Conservation (phyloP, 2,113 vertebrate species). For the Pimephales promelas region DNA sequence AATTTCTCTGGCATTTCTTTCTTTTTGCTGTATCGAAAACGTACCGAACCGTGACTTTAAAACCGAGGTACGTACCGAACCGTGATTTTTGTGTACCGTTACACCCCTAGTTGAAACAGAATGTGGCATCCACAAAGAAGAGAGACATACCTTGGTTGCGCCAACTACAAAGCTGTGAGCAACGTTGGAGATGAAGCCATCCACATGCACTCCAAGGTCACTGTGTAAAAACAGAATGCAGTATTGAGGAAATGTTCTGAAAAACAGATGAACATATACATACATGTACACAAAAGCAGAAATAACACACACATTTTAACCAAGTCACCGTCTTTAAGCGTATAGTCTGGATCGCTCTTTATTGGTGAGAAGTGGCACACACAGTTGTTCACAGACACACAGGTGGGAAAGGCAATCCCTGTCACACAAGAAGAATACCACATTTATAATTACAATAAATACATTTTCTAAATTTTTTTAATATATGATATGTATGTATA, state of each 20-base stretch:
- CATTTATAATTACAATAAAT: too few relatives aligned
- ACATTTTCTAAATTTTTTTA: too few relatives aligned
- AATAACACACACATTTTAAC: slow-evolving; percentile 88
- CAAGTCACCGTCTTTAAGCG: slow-evolving; percentile 91
- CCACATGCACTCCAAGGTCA: slow-evolving; percentile 92
- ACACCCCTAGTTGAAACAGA: not conserved
- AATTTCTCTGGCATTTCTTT: too few relatives aligned
- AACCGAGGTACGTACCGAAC: too few relatives aligned
- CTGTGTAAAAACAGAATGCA: slow-evolving; percentile 64
- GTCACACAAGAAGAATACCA: slow-evolving; percentile 47
- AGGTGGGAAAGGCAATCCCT: slow-evolving; percentile 97
- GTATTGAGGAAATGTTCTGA: not conserved
- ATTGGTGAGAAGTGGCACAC: slow-evolving; percentile 98
- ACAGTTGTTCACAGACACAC: slow-evolving; percentile 96
- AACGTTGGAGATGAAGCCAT: slow-evolving; percentile 94
- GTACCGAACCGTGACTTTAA: too few relatives aligned
- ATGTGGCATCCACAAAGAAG: not conserved
- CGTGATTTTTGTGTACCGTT: too few relatives aligned
- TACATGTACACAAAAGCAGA: not conserved
- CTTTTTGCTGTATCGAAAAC: too few relatives aligned
- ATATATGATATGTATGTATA: too few relatives aligned
- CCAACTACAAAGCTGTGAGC: slow-evolving; percentile 90
- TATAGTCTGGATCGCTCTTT: slow-evolving; percentile 94
- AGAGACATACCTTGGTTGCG: slow-evolving; percentile 78
- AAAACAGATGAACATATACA: not conserved